Evolutionary conservation across 2,797 vertebrate genomes (phyloP).

Genomic region (Microhierax caerulescens): DNA sequence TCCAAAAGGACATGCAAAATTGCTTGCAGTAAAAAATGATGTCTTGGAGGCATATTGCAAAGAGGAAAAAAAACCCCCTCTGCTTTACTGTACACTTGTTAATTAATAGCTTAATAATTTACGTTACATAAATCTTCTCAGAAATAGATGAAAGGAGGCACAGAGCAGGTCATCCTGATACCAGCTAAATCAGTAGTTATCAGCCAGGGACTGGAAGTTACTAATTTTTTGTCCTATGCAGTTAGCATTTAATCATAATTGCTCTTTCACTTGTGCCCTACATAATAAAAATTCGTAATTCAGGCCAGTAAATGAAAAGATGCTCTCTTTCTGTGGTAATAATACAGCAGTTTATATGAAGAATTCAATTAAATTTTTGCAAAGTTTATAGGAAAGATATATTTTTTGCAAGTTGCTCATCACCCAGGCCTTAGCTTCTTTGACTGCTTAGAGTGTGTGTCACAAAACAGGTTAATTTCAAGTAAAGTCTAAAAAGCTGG

Average conservation of each 20-base stretch:
- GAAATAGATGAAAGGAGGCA: not conserved
- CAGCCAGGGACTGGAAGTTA: constrained; percentile 16
- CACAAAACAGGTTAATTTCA: not conserved
- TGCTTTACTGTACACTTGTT: constrained; percentile 14
- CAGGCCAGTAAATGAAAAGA: constrained; percentile 17
- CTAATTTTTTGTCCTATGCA: constrained; percentile 62
- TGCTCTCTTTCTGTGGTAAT: not conserved
- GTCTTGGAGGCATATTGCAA: not conserved
- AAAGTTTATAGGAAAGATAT: not conserved
- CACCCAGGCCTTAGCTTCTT: not conserved
- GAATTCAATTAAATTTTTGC: not conserved
- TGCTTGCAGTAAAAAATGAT: not conserved
- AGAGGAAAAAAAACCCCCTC: not conserved
- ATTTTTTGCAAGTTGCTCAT: not conserved
- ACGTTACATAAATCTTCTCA: constrained; percentile 1
- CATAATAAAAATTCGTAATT: constrained; percentile 52
- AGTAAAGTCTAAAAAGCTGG: not conserved
- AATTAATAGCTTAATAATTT: constrained; percentile 64
- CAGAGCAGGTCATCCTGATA: constrained; percentile 23
- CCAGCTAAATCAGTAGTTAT: constrained; percentile 46
- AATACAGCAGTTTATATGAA: constrained; percentile 16
- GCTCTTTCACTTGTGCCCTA: constrained; percentile 17
- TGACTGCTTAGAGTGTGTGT: not conserved
- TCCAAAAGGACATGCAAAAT: not conserved
- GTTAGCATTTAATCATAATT: constrained; percentile 55